phyloP scores from a whole-genome alignment of 2,113 vertebrate genomes.

The crab-eating macaque (Macaca fascicularis) region DNA sequence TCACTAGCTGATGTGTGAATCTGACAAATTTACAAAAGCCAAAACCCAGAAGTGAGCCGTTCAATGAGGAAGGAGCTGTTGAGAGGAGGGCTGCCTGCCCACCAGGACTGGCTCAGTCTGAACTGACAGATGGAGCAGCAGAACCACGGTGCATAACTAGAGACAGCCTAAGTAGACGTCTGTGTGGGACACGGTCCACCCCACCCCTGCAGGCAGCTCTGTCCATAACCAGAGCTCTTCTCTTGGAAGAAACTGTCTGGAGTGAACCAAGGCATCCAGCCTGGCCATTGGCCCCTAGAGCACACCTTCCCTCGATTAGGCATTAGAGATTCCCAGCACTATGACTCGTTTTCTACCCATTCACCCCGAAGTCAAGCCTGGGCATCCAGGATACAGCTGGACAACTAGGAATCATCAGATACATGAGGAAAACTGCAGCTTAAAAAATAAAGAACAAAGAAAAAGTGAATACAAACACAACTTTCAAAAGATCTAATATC shows the following conservation, averaged over 20 bases:
- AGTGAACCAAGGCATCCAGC: neutral
- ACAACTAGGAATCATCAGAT: neutral
- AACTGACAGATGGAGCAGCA: neutral
- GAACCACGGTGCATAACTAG: fast-evolving
- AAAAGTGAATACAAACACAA: neutral
- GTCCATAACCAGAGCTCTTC: neutral
- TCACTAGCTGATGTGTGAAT: neutral
- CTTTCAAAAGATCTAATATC: neutral
- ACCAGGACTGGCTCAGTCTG: neutral
- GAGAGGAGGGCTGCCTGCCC: neutral
- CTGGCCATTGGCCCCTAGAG: neutral
- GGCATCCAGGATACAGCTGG: neutral
- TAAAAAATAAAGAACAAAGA: neutral
- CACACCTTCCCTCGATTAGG: neutral
- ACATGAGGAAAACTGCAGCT: neutral
- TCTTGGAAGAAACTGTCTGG: neutral
- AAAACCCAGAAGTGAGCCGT: neutral
- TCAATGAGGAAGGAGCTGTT: no score
- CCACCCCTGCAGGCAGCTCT: neutral
- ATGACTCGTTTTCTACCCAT: neutral
- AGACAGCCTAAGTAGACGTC: neutral
- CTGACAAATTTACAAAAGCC: neutral
- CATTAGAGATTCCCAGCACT: neutral
- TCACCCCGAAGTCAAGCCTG: neutral
- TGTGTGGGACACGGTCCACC: neutral